phyloP scores from a whole-genome alignment of 2,113 vertebrate genomes.

The Pyrgilauda ruficollis region DNA sequence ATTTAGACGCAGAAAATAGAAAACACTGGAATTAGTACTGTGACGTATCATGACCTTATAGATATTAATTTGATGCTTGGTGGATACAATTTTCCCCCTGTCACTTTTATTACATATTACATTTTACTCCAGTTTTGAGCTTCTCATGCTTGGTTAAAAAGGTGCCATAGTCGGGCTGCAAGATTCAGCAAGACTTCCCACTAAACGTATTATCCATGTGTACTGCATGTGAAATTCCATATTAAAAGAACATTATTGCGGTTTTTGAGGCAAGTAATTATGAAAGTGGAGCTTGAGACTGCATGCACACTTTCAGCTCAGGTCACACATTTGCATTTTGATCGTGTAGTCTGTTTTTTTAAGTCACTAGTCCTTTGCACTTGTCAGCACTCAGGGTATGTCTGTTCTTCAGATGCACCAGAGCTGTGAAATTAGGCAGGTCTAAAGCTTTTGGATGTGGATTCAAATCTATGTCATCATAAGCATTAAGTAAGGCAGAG shows the following conservation, averaged over 20 bases:
- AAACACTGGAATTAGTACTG: not conserved
- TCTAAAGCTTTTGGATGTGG: not conserved
- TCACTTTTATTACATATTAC: not conserved
- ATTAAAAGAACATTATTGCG: not conserved
- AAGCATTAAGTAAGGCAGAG: not conserved
- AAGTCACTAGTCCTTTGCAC: not conserved
- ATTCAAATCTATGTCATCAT: not conserved
- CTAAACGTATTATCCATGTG: not conserved
- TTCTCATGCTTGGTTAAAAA: not conserved
- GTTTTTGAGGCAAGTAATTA: not conserved
- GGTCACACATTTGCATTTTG: not conserved
- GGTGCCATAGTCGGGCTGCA: not conserved
- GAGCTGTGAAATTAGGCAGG: not conserved
- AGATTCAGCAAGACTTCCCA: not conserved
- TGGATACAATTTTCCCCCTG: not conserved
- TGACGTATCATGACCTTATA: not conserved
- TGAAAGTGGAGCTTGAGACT: not conserved
- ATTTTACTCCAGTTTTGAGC: not conserved
- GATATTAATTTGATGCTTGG: not conserved
- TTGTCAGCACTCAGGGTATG: not conserved
- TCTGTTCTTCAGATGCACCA: not conserved
- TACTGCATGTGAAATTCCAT: not conserved
- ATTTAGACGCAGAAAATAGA: not conserved
- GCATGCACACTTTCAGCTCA: not conserved
- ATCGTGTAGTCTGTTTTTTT: not conserved